Conservation (phyloP, 2,797 vertebrate species). For the Octomys mimax region DNA sequence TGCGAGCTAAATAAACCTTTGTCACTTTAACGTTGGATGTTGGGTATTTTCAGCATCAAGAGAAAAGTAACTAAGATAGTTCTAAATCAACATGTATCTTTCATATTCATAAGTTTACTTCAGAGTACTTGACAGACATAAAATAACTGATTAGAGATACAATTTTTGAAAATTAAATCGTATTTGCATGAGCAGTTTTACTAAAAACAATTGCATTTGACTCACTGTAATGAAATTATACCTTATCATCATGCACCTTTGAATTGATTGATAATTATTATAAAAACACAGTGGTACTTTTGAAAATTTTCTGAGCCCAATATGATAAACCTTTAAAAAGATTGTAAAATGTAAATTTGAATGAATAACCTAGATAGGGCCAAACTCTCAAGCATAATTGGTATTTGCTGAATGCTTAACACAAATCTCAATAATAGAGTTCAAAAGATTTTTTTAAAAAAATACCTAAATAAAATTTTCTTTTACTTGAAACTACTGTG, state of each 20-base stretch:
- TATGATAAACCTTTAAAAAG: constrained; percentile 25
- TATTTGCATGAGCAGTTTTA: not conserved
- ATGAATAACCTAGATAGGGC: not conserved
- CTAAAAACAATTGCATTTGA: constrained; percentile 19
- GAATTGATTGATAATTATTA: constrained; percentile 22
- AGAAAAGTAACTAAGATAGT: no score
- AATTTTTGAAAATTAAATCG: constrained; percentile 11
- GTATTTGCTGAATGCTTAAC: not conserved
- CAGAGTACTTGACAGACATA: not conserved
- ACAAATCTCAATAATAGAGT: constrained; percentile 16
- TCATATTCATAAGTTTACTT: not conserved
- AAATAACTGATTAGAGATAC: not conserved
- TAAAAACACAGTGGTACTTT: constrained; percentile 17
- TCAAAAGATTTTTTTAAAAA: not conserved
- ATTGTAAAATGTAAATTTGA: constrained; percentile 12
- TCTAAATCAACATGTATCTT: not conserved
- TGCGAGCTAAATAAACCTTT: no score
- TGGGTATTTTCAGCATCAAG: no score
- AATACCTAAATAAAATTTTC: not conserved
- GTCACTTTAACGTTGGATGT: no score
- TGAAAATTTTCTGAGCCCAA: constrained; percentile 51
- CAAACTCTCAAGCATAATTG: not conserved
- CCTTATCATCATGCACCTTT: constrained; percentile 36
- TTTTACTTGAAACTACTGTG: not conserved
- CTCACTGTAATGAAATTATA: constrained; percentile 30